Evolutionary conservation across 2,113 vertebrate genomes (phyloP).

Genomic region (Struthio camelus): DNA sequence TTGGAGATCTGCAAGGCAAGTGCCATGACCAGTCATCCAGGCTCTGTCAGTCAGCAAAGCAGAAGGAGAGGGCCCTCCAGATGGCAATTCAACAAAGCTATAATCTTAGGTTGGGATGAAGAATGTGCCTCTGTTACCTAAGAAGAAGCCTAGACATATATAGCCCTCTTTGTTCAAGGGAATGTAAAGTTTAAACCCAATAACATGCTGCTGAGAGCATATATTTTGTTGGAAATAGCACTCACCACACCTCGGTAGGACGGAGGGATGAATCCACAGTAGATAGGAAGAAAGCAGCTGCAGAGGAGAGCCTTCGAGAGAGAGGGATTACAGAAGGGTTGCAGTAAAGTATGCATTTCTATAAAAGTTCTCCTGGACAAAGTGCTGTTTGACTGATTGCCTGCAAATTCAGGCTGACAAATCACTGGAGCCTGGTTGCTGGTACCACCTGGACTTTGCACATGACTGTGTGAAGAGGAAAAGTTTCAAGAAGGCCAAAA

Average conservation of each 20-base stretch:
- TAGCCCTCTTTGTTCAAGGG: not conserved
- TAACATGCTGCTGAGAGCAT: accelerated
- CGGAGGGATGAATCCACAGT: constrained; percentile 86
- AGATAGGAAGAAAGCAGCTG: constrained; percentile 90
- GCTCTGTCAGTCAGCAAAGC: not conserved
- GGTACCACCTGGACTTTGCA: not conserved
- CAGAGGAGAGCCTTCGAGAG: constrained; percentile 84
- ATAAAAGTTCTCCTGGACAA: not conserved
- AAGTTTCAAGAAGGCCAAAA: not conserved
- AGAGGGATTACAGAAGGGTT: not conserved
- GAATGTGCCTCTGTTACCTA: not conserved
- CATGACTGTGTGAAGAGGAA: not conserved
- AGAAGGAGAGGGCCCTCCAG: not conserved
- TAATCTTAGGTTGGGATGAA: not conserved
- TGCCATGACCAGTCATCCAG: not conserved
- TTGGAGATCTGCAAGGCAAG: not conserved
- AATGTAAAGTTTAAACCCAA: not conserved
- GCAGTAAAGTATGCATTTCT: not conserved
- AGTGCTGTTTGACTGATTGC: not conserved
- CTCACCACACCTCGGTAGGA: constrained; percentile 80
- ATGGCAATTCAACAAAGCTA: not conserved
- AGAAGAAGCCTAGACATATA: not conserved
- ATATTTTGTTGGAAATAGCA: not conserved
- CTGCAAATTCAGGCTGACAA: not conserved
- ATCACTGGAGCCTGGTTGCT: not conserved